Conservation (phyloP, 2,797 vertebrate species). For the Gallinago solitaria region DNA sequence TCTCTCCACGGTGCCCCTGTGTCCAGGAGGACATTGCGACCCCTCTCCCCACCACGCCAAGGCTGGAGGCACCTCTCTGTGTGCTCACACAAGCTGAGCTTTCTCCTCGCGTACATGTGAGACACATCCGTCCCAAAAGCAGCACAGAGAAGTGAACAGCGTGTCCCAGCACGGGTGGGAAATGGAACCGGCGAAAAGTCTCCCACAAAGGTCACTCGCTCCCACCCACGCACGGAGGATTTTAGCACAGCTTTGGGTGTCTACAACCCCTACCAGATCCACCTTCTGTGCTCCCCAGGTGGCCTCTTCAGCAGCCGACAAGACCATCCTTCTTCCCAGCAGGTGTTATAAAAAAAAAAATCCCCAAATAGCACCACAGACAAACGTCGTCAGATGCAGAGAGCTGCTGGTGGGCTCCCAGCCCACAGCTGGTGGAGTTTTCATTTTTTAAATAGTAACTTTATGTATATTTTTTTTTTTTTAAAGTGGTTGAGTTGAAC, state of each 20-base stretch:
- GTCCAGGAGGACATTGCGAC: neutral
- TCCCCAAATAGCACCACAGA: rapidly evolving
- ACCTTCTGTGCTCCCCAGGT: rapidly evolving
- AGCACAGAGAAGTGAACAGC: neutral
- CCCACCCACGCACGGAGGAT: neutral
- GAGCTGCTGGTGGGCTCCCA: neutral
- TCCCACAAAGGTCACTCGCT: neutral
- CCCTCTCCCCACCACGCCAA: neutral
- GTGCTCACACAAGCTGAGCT: neutral
- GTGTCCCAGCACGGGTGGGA: neutral
- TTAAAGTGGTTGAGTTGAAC: rapidly evolving
- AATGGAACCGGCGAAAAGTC: neutral
- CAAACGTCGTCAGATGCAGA: rapidly evolving
- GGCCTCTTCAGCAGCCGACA: rapidly evolving
- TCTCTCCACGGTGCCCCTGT: no score
- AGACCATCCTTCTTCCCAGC: rapidly evolving
- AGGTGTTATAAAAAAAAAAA: neutral
- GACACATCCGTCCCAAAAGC: neutral
- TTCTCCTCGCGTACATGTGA: rapidly evolving
- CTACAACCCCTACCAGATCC: neutral
- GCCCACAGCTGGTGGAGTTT: neutral
- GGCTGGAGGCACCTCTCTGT: neutral
- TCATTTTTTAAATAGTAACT: neutral
- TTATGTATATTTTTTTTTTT: no score
- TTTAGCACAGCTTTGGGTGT: neutral